Evolutionary conservation across 2,113 vertebrate species (phyloP).

Genomic region (Laticauda colubrina): DNA sequence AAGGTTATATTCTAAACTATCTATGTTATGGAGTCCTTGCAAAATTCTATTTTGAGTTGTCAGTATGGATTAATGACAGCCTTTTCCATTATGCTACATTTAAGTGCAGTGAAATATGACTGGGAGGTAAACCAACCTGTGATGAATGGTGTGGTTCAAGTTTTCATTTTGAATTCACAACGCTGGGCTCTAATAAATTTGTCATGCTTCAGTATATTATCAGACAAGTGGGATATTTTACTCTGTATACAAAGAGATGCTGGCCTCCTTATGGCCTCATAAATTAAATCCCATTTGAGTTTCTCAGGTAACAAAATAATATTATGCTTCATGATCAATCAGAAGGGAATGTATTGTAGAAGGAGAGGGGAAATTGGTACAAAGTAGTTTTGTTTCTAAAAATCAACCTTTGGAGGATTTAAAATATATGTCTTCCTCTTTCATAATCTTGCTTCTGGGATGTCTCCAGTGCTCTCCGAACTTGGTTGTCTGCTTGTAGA

Average conservation of each 20-base stretch:
- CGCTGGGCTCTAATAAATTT: conserved; percentile 49
- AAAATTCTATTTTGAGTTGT: conserved; percentile 44
- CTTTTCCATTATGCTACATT: conserved; percentile 47
- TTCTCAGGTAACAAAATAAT: conserved; percentile 41
- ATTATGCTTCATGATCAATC: conserved; percentile 20
- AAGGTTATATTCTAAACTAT: not conserved
- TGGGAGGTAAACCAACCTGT: conserved; percentile 42
- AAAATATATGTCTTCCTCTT: not conserved
- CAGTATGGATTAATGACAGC: conserved; percentile 50
- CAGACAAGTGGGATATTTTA: conserved; percentile 47
- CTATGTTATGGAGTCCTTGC: conserved; percentile 31
- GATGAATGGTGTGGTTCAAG: conserved; percentile 34
- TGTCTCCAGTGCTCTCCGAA: not conserved
- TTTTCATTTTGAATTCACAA: conserved; percentile 53
- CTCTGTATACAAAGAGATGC: conserved; percentile 38
- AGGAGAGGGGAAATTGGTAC: not conserved
- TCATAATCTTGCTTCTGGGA: not conserved
- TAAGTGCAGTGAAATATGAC: conserved; percentile 43
- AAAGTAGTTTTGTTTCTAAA: not conserved
- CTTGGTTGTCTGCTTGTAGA: not conserved
- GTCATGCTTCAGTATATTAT: conserved; percentile 47
- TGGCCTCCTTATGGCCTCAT: conserved; percentile 37
- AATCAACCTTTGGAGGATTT: not conserved
- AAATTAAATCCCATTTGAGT: conserved; percentile 46
- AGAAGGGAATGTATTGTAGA: conserved; percentile 12